These are phyloP conservation scores for Apamea anceps DNA, from an alignment of 2,888 invertebrate genomes.

Conservation along the genomic window DNA sequence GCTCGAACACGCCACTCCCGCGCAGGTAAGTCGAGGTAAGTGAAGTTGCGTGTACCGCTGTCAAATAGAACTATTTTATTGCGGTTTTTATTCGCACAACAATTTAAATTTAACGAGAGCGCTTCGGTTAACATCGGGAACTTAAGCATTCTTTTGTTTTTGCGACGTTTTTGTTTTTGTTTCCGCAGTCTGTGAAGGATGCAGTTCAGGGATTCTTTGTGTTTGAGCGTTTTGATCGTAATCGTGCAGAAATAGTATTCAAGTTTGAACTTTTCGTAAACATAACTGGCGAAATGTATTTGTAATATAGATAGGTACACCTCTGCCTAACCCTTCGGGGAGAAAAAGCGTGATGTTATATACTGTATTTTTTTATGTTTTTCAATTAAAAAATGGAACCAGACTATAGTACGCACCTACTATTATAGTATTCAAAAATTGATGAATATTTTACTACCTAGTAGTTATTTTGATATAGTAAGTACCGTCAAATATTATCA, in stretches of 20 bases:
- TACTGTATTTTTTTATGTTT: neutral
- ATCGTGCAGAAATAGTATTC: neutral
- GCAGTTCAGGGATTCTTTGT: conserved; percentile 8
- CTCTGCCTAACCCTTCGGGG: neutral
- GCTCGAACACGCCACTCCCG: conserved; percentile 79
- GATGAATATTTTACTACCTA: no score
- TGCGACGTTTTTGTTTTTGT: conserved; percentile 51
- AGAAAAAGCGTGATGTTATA: neutral
- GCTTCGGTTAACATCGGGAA: conserved; percentile 73
- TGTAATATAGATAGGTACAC: neutral
- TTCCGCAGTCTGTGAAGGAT: conserved; percentile 10
- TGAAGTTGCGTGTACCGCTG: conserved; percentile 87
- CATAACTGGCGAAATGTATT: no score
- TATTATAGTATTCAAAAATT: no score
- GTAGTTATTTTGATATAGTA: no score
- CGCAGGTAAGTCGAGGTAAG: conserved; percentile 88
- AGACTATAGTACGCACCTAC: neutral
- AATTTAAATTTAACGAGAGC: conserved; percentile 80
- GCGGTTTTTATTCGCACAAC: conserved; percentile 79
- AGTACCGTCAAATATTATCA: no score
- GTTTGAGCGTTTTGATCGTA: conserved; percentile 8
- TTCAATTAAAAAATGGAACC: neutral
- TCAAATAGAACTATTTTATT: conserved; percentile 86
- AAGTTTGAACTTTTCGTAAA: neutral
- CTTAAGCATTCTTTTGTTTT: conserved; percentile 62